A percentile compares a stretch with the other conserved stretches of the same genome.
phyloP scores from a whole-genome alignment of 2,797 vertebrate species.

The Sebastes variabilis region DNA sequence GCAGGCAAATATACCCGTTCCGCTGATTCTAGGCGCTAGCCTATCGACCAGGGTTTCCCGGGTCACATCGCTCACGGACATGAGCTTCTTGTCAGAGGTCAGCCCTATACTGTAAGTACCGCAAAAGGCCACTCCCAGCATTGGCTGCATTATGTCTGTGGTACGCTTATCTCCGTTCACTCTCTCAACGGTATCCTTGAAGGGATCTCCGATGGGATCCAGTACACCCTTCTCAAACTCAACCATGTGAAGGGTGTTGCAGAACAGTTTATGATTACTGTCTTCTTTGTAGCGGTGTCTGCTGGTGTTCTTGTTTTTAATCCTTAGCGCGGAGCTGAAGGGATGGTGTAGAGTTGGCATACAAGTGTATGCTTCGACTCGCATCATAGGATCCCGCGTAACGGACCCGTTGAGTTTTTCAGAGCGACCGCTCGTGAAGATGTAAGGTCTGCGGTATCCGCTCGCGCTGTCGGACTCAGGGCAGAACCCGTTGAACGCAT shows the following conservation, averaged over 20 bases:
- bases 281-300: background rate
- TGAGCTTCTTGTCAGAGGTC: conserved; percentile 4
- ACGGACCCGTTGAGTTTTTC: background rate
- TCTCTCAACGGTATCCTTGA: conserved; percentile 2
- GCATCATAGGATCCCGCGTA: background rate
- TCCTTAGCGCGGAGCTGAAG: background rate
- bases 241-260: background rate
- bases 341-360: conserved; percentile 11
- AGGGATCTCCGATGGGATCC: background rate
- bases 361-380: background rate
- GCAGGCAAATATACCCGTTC: background rate
- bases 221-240: background rate
- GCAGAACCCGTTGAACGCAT: conserved; percentile 16
- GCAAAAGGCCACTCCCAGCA: background rate
- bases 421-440: conserved; percentile 8
- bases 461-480: conserved; percentile 6
- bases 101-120: conserved; percentile 16
- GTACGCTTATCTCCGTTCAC: background rate
- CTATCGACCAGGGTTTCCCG: background rate
- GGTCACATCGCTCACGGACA: background rate
- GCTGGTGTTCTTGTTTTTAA: background rate
- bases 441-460: background rate
- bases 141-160: background rate
- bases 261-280: background rate
- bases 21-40: conserved; percentile 2